Conservation (phyloP, 2,113 vertebrate species). For the Cacatua alba region DNA sequence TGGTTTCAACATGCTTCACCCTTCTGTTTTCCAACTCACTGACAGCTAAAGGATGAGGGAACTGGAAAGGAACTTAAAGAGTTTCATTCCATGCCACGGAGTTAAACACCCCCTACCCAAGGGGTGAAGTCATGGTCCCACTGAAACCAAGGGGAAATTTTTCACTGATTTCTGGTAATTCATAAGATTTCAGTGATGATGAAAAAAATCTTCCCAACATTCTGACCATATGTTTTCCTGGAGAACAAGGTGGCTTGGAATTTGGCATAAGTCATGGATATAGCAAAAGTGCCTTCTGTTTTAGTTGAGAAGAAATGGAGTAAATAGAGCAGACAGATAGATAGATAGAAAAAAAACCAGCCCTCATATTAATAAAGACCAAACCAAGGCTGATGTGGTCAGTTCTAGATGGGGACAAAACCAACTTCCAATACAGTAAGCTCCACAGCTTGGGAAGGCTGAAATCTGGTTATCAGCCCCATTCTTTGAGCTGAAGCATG, state of each 20-base stretch:
- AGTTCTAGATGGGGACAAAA: not conserved
- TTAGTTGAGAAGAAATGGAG: not conserved
- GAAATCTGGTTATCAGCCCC: slow-evolving; percentile 28
- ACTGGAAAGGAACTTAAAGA: too few relatives aligned
- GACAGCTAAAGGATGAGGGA: too few relatives aligned
- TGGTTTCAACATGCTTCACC: too few relatives aligned
- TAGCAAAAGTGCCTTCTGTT: not conserved
- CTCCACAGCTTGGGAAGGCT: not conserved
- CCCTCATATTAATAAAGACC: not conserved
- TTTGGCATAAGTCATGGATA: not conserved
- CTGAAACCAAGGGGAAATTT: not conserved
- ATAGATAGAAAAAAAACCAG: not conserved
- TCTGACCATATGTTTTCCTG: not conserved
- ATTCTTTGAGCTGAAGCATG: not conserved
- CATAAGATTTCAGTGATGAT: not conserved
- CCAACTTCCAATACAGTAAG: not conserved
- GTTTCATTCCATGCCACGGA: too few relatives aligned
- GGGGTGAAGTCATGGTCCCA: not conserved
- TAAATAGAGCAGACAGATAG: not conserved
- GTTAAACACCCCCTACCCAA: too few relatives aligned
- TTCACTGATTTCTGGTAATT: not conserved
- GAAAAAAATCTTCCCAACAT: not conserved
- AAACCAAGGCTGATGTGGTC: not conserved
- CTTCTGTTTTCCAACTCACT: too few relatives aligned
- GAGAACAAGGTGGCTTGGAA: not conserved